Evolutionary conservation across 1,140 invertebrate species (phyloP).

Genomic region (Hypsibius dujardini): DNA sequence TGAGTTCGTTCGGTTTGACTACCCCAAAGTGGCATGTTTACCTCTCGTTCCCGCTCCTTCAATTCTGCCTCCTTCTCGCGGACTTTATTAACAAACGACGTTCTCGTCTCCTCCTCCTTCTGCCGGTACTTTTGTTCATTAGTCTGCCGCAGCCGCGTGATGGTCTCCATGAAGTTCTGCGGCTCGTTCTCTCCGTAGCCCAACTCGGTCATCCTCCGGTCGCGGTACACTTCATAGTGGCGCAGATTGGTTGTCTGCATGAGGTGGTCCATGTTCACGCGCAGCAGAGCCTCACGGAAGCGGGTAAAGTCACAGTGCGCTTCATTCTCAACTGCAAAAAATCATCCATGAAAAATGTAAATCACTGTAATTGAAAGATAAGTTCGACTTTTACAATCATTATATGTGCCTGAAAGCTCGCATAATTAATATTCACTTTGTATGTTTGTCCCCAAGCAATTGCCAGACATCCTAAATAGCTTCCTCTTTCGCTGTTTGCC

Average conservation of each 20-base stretch:
- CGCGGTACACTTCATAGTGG: constrained; percentile 87
- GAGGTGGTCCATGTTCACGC: constrained; percentile 98
- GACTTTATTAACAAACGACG: constrained; percentile 86
- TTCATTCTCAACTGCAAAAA: constrained; percentile 79
- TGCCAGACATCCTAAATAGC: no score
- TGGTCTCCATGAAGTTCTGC: constrained; percentile 84
- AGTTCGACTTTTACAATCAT: no score
- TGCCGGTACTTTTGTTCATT: constrained; percentile 74
- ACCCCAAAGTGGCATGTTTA: neutral
- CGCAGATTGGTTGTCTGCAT: constrained; percentile 82
- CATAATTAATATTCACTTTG: no score
- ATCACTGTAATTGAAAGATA: no score
- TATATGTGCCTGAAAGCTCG: no score
- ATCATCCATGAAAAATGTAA: neutral
- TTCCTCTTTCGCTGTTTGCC: no score
- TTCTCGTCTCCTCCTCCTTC: constrained; percentile 91
- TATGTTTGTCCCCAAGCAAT: no score
- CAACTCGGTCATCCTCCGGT: constrained; percentile 43
- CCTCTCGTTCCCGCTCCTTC: constrained; percentile 85
- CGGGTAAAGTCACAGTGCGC: constrained; percentile 98
- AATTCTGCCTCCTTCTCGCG: constrained; percentile 91
- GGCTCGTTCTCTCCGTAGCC: constrained; percentile 86
- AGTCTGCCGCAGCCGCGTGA: constrained; percentile 72
- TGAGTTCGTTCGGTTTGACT: neutral
- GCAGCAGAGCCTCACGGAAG: constrained; percentile 87